phyloP scores from a whole-genome alignment of 2,888 invertebrate genomes.

The Hydraecia micacea region DNA sequence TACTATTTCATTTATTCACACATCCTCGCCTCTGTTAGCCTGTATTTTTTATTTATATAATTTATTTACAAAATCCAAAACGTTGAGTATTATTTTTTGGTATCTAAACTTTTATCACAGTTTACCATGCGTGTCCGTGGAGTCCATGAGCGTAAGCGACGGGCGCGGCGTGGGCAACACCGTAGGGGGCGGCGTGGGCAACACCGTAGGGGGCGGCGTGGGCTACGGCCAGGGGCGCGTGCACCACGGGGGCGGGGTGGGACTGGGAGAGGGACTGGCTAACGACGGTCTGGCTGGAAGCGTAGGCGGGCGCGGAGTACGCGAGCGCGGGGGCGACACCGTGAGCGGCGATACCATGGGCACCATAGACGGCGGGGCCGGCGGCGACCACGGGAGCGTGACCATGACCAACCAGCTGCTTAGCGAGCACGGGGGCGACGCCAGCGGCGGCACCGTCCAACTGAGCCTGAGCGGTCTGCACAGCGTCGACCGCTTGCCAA shows the following conservation, averaged over 20 bases:
- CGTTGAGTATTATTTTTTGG: constrained; percentile 87
- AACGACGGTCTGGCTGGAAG: constrained; percentile 79
- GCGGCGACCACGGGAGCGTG: constrained; percentile 73
- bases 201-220: constrained; percentile 73
- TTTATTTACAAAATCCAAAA: constrained; percentile 84
- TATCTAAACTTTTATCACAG: constrained; percentile 85
- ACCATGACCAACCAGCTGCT: constrained; percentile 85
- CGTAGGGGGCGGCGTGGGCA: constrained; percentile 74
- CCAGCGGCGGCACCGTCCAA: constrained; percentile 87
- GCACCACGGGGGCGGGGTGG: constrained; percentile 80
- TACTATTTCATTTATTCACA: constrained; percentile 88
- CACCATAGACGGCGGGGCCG: constrained; percentile 64
- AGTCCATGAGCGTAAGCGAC: constrained; percentile 70
- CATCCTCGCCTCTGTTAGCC: constrained; percentile 87
- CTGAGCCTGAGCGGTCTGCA: constrained; percentile 85
- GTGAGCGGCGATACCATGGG: constrained; percentile 65
- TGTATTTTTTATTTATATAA: constrained; percentile 83
- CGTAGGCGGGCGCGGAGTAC: constrained; percentile 70
- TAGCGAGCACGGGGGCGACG: constrained; percentile 85
- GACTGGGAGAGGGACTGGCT: constrained; percentile 83
- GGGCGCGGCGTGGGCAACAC: constrained; percentile 71
- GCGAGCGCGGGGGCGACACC: constrained; percentile 69
- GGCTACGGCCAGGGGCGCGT: constrained; percentile 73
- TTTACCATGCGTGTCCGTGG: constrained; percentile 85
- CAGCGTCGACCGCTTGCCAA: constrained; percentile 87